These are phyloP conservation scores for Cyanocitta stelleri DNA, from an alignment of 2,113 vertebrate genomes.

Conservation along the genomic window DNA sequence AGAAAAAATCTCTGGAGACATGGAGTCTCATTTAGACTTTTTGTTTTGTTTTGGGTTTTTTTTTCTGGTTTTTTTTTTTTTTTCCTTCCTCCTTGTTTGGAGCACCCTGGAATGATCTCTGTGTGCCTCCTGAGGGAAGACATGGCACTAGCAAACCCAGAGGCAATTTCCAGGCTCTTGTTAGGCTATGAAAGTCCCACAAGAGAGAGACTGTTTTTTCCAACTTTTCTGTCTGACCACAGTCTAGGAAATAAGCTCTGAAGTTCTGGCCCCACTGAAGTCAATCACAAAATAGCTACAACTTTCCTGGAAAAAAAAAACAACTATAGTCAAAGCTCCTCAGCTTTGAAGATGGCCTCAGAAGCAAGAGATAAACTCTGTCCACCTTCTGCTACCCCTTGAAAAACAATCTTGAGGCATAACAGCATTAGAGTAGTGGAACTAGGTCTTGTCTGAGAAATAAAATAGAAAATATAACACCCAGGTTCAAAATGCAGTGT, in stretches of 20 bases:
- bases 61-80: slow-evolving; percentile 22
- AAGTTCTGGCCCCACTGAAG: background rate
- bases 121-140: background rate
- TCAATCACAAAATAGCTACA: background rate
- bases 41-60: background rate
- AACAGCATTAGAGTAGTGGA: background rate
- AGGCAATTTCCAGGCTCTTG: background rate
- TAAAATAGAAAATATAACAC: slow-evolving; percentile 22
- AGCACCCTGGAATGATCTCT: background rate
- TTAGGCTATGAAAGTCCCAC: background rate
- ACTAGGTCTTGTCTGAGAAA: background rate
- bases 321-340: background rate
- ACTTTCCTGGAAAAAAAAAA: background rate
- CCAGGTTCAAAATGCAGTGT: background rate
- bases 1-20: slow-evolving; percentile 51
- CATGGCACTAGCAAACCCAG: background rate
- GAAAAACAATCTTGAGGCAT: background rate
- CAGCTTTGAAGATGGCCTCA: background rate
- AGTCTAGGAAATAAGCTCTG: background rate
- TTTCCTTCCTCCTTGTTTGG: background rate
- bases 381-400: background rate
- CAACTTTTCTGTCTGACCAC: background rate
- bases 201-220: background rate
- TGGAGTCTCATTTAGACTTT: slow-evolving; percentile 25
- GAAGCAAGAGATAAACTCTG: background rate